Conservation (phyloP, 2,888 invertebrate species). For the Osedax frankpressi region DNA sequence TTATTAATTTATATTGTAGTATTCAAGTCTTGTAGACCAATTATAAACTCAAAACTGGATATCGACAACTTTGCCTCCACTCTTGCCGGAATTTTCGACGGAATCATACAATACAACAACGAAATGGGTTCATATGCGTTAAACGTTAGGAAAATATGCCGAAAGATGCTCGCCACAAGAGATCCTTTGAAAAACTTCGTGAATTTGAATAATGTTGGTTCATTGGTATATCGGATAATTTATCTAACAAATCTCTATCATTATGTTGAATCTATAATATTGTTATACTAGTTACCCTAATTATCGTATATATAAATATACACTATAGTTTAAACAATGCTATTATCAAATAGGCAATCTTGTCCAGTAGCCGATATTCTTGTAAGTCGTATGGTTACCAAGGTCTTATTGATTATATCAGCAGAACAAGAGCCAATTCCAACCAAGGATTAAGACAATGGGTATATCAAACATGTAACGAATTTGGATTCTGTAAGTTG, state of each 20-base stretch:
- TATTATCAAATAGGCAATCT: too few species aligned
- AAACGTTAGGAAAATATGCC: not conserved
- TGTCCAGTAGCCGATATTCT: not conserved
- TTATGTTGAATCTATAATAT: too few species aligned
- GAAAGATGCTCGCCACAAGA: not conserved
- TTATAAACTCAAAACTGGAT: slow-evolving; percentile 10
- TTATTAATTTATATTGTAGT: too few species aligned
- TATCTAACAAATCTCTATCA: too few species aligned
- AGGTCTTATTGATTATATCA: not conserved
- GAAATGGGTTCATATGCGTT: slow-evolving; percentile 19
- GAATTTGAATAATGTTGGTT: not conserved
- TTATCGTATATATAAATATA: too few species aligned
- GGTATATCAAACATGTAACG: slow-evolving; percentile 34
- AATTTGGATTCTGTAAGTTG: slow-evolving; percentile 34
- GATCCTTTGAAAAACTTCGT: not conserved
- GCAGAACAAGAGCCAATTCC: not conserved
- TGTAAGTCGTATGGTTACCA: not conserved
- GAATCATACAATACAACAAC: slow-evolving; percentile 32
- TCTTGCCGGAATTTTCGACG: slow-evolving; percentile 30
- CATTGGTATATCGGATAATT: too few species aligned
- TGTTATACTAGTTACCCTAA: too few species aligned
- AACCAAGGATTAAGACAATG: slow-evolving; percentile 29
- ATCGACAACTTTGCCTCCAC: slow-evolving; percentile 28
- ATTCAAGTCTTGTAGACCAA: slow-evolving; percentile 27
- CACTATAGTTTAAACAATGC: too few species aligned